A percentile compares a stretch with the other conserved stretches of the same genome.
Evolutionary conservation across 2,797 vertebrate species (phyloP).

Genomic region (Tragopan temminckii): DNA sequence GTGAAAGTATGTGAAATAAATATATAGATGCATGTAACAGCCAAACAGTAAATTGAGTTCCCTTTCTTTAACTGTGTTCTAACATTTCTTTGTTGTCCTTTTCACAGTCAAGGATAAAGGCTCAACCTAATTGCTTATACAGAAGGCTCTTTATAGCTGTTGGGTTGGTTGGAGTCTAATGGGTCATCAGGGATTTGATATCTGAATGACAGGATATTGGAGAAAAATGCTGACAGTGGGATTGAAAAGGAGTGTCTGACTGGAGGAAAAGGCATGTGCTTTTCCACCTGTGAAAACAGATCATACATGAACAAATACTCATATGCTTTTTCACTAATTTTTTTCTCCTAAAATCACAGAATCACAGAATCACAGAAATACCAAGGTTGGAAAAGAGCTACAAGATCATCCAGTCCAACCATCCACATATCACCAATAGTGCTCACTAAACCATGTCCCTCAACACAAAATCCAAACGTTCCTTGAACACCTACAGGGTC

Average conservation of each 20-base stretch:
- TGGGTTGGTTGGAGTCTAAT: conserved; percentile 59
- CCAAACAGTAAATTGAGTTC: conserved; percentile 19
- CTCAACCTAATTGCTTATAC: conserved; percentile 44
- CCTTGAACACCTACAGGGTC: no score
- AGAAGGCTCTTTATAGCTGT: conserved; percentile 49
- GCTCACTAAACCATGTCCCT: no score
- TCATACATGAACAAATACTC: conserved; percentile 11
- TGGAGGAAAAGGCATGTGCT: not conserved
- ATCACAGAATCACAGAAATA: no score
- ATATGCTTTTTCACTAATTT: not conserved
- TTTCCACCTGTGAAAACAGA: conserved; percentile 63
- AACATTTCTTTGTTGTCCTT: conserved; percentile 54
- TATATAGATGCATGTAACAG: conserved; percentile 9
- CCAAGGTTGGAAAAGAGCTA: no score
- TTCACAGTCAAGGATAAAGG: conserved; percentile 57
- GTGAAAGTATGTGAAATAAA: not conserved
- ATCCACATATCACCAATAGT: no score
- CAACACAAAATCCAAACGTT: no score
- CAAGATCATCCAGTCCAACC: no score
- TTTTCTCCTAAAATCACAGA: not conserved
- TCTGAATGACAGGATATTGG: not conserved
- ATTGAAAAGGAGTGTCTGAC: conserved; percentile 55
- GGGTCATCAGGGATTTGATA: not conserved
- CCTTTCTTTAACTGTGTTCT: conserved; percentile 31
- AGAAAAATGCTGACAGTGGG: not conserved